Percentiles rank a stretch among this genome's conserved stretches.
Evolutionary conservation across 2,113 vertebrate genomes (phyloP).

Genomic region (Toxotes chatareus): DNA sequence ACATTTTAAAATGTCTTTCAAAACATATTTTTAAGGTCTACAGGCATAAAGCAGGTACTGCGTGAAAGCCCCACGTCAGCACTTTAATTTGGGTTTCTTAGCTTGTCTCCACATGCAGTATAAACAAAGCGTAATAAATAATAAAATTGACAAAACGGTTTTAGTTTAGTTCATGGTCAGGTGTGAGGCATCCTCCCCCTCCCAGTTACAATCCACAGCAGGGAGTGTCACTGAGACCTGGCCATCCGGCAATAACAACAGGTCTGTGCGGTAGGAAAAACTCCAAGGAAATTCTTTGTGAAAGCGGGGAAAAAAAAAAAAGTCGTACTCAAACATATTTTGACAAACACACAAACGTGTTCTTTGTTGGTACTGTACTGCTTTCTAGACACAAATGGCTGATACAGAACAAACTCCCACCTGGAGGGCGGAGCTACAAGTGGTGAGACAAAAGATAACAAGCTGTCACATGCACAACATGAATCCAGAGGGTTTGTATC

Average conservation of each 20-base stretch:
- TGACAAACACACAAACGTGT: background rate
- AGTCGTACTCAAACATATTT: background rate
- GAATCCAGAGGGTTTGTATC: too few relatives aligned
- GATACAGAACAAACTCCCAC: background rate
- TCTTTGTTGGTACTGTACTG: background rate
- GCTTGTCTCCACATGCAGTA: too few relatives aligned
- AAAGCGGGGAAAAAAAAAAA: background rate
- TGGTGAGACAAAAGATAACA: slow-evolving; percentile 27
- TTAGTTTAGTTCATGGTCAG: background rate
- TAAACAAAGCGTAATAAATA: too few relatives aligned
- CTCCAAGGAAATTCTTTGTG: too few relatives aligned
- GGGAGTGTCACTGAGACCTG: background rate
- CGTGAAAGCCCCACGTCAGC: too few relatives aligned
- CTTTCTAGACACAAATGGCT: background rate
- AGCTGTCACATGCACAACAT: slow-evolving; percentile 25
- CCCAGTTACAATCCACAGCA: background rate
- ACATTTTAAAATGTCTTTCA: too few relatives aligned
- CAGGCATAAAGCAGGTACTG: too few relatives aligned
- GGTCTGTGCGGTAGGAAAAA: background rate
- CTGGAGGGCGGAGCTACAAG: background rate
- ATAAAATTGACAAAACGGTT: too few relatives aligned
- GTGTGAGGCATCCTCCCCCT: background rate
- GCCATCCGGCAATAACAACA: background rate
- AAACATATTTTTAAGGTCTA: too few relatives aligned
- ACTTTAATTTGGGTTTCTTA: too few relatives aligned